Evolutionary conservation across 2,113 vertebrate genomes (phyloP).

Genomic region (Phrynosoma platyrhinos): DNA sequence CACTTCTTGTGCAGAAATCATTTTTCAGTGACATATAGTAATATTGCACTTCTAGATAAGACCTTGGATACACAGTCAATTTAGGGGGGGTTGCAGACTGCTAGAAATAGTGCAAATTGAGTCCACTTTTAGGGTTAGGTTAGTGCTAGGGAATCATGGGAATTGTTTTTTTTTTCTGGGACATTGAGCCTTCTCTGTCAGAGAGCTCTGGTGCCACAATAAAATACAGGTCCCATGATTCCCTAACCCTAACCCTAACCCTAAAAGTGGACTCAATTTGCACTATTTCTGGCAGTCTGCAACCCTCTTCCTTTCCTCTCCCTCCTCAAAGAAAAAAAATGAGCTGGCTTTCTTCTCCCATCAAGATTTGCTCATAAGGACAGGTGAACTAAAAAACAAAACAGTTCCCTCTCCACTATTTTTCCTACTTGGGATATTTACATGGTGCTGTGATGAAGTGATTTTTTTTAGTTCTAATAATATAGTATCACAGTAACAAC

Average conservation of each 20-base stretch:
- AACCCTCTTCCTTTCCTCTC: background rate
- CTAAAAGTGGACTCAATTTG: too few species aligned
- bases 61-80: background rate
- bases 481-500: conserved; percentile 41
- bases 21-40: background rate
- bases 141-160: too few species aligned
- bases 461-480: conserved; percentile 6
- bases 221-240: too few species aligned
- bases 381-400: background rate
- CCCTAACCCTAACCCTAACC: too few species aligned
- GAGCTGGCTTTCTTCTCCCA: background rate
- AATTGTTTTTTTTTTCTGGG: too few species aligned
- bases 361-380: background rate
- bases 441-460: background rate
- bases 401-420: background rate
- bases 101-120: too few species aligned
- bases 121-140: too few species aligned
- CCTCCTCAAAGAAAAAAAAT: background rate
- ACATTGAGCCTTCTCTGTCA: too few species aligned
- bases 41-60: background rate
- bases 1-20: background rate
- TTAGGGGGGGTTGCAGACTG: too few species aligned
- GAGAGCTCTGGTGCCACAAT: too few species aligned
- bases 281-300: too few species aligned
- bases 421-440: background rate